Conservation (phyloP, 1,140 invertebrate species). For the Melipona quadrifasciata region DNA sequence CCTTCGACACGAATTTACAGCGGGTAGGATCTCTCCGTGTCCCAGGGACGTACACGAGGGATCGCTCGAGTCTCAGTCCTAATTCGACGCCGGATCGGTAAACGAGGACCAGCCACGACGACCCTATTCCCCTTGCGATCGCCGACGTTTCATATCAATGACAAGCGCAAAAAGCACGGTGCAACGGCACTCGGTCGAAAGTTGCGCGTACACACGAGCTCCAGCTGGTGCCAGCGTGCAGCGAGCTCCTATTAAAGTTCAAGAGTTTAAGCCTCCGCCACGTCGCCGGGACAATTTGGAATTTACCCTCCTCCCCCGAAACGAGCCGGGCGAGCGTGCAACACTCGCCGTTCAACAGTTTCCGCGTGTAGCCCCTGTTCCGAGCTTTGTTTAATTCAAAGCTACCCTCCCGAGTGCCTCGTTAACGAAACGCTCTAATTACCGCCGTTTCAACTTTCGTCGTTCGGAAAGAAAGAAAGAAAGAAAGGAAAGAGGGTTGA, state of each 20-base stretch:
- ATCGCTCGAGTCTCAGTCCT: not conserved
- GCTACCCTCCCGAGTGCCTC: not conserved
- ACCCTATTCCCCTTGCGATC: not conserved
- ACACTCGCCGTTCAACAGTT: not conserved
- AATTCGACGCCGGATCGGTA: not conserved
- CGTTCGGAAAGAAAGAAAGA: too few species aligned
- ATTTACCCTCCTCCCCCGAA: not conserved
- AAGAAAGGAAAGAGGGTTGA: too few species aligned
- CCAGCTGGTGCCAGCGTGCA: not conserved
- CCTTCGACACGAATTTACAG: not conserved
- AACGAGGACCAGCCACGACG: not conserved
- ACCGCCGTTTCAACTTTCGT: not conserved
- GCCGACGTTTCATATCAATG: not conserved
- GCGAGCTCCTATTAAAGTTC: constrained; percentile 8
- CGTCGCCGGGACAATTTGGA: constrained; percentile 5
- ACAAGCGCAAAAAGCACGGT: constrained; percentile 1
- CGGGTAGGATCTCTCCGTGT: not conserved
- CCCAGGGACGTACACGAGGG: not conserved
- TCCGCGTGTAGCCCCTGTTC: not conserved
- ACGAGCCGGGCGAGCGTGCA: not conserved
- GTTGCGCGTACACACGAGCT: not conserved
- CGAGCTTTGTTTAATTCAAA: not conserved
- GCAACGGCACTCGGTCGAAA: not conserved
- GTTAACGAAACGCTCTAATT: constrained; percentile 4
- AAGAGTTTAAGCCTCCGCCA: not conserved